Evolutionary conservation across 2,888 invertebrate species (phyloP).

Genomic region (Coecobrya sp.): DNA sequence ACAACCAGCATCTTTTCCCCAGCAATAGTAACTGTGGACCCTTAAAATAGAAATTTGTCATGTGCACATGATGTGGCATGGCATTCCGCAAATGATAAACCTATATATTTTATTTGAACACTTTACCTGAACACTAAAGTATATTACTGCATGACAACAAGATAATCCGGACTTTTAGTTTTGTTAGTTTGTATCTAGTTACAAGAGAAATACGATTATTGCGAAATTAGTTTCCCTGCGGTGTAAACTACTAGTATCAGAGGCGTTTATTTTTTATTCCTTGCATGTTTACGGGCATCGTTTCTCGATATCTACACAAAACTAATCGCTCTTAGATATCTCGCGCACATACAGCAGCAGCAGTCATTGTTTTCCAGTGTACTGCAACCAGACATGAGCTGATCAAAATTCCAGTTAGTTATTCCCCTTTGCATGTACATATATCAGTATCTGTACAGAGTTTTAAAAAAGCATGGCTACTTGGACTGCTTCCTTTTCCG

Average conservation of each 20-base stretch:
- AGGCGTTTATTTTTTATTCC: not conserved
- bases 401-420: not conserved
- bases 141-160: no score
- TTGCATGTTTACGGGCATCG: not conserved
- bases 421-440: not conserved
- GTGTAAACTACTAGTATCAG: not conserved
- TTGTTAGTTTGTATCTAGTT: no score
- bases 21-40: no score
- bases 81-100: no score
- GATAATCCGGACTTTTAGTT: no score
- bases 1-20: no score
- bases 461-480: not conserved
- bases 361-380: not conserved
- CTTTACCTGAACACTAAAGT: no score
- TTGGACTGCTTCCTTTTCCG: slow-evolving; percentile 20
- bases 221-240: not conserved
- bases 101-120: no score
- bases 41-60: no score
- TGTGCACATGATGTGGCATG: no score
- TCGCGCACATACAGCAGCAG: no score
- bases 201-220: not conserved
- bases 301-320: not conserved
- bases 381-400: not conserved
- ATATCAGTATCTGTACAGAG: not conserved
- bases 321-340: not conserved